Base-by-base conservation (phyloP, 2,888 invertebrate species). In the Nomada goodeniana region DNA sequence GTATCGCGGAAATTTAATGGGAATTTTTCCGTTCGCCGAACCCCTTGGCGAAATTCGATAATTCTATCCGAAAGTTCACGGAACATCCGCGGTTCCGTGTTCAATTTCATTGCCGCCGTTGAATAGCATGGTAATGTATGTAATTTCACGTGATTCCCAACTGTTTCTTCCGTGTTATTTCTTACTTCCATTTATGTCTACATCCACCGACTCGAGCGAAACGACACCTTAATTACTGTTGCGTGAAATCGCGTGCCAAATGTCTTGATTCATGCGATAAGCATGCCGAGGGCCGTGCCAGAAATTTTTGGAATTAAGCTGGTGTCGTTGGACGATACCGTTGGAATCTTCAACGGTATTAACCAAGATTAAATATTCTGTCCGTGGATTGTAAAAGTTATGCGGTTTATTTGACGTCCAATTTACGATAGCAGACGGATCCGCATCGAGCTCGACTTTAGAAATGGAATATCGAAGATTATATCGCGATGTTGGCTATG, bases 221-320 rank as follows among this genome's bases (percentile, higher is more conserved):
- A 44, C n/a, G 44, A 47, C 5, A 44, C 65, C n/a, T 15, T 18
- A 18, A 29, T 64, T 63, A 11, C 26, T 57, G 55, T 36, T 42
- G 26, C 18, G 9, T 13, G 44, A 9, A 10, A 0, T 13, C 29
- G 26, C 72, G 65, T 73, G 55, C 72, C 55, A 73, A 55, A 29
- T 64, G 20, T 57, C 55, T 57, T 57, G 20, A 64, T 29, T 73
- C 29, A 47, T 9, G 44, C 65, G 72, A 72, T n/a, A 53, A 42
- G 23, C 15, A 53, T 13, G 53, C 23, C 11, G 55, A 0, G n/a
- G 10, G 5, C 13, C 5, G 15, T 64, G 73, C 65, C 65, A 73
- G 47, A 29, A 57, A 65, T 47, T 57, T 47, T 57, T 47, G n/a
- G 44, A 47, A n/a, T 52, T 61, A 36, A 52, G 20, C 67, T 1